These are phyloP conservation scores for Sinonovacula constricta DNA, from an alignment of 1,140 invertebrate species.

Conservation along the genomic window DNA sequence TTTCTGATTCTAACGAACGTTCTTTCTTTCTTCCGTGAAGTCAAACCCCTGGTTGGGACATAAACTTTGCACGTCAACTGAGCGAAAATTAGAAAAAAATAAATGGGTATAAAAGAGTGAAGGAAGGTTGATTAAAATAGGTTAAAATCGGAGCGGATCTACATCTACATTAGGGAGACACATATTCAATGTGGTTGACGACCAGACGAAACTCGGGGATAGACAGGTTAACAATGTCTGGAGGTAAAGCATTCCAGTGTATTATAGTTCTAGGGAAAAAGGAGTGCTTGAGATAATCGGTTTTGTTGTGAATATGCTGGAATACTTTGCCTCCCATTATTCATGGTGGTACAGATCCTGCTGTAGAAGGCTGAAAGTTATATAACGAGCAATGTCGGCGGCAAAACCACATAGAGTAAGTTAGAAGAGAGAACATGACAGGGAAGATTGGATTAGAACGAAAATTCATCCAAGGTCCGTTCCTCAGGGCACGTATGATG, in stretches of 20 bases:
- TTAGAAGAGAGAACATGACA: too few species aligned
- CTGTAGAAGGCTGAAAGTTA: background rate
- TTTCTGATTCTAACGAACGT: too few species aligned
- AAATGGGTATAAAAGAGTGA: slow-evolving; percentile 7
- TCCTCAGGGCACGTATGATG: too few species aligned
- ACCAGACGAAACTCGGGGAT: slow-evolving; percentile 6
- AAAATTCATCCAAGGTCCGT: too few species aligned
- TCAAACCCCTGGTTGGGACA: slow-evolving; percentile 15
- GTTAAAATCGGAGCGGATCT: slow-evolving; percentile 1
- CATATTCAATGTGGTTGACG: background rate
- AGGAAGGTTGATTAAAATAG: background rate
- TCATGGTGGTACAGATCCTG: slow-evolving; percentile 9
- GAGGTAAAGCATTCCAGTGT: background rate
- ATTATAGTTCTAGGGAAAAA: slow-evolving; percentile 8
- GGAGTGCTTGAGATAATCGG: too few species aligned
- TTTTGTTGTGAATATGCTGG: too few species aligned
- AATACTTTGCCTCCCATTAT: slow-evolving; percentile 10
- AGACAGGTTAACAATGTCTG: slow-evolving; percentile 1
- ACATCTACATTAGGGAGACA: background rate
- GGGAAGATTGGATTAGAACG: too few species aligned
- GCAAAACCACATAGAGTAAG: slow-evolving; percentile 21
- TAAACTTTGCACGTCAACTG: slow-evolving; percentile 1
- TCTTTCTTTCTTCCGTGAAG: slow-evolving; percentile 17
- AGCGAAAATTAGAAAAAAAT: slow-evolving; percentile 4
- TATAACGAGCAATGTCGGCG: slow-evolving; percentile 6